Base-by-base conservation (phyloP, 2,113 vertebrate genomes). In the Octodon degus region DNA sequence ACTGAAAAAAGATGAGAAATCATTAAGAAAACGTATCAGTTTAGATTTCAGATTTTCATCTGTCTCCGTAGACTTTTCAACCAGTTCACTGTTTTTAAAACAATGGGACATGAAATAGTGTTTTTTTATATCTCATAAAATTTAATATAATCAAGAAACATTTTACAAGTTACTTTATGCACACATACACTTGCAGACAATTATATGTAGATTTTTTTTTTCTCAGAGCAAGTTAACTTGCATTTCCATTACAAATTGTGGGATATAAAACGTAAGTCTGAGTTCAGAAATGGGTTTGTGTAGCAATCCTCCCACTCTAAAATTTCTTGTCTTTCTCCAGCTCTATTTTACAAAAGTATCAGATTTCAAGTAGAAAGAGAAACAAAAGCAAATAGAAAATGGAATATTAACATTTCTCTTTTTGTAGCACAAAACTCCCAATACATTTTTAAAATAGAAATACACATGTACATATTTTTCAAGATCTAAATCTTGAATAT, bases 361-460 rank as follows among this genome's bases (percentile, higher is more conserved):
- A 95, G 22, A 20, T 27, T 91, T 93, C 32, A 96, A 34, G 77
- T 20, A 86, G 47, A 67, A 93, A 84, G 50, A 82, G 25, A 79
- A 93, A 88, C 4, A 67, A 68, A 88, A 87, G 14, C 55, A 95
- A 95, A 85, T 6, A 96, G 16, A 84, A 94, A 83, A 88, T 9
- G 24, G 20, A 77, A 30, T 55, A 81, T 53, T 96, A 91, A 92
- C 4, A 55, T 60, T 76, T 90, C 34, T 89, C 0, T 65, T 86
- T 88, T 79, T 92, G 58, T 81, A 89, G 53, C 32, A 86, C 53
- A 87, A 53, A 95, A 32, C 0, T 80, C 6, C 20, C 7, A 96
- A 47, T 86, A 27, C 47, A 93, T 88, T 90, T 97, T 90, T 90
- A 94, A 94, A 96, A 67, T 93, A 83, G 37, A 80, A 53, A 2